These are phyloP conservation scores for Minunthozetes semirufus DNA, from an alignment of 2,888 invertebrate species.

Conservation along the genomic window DNA sequence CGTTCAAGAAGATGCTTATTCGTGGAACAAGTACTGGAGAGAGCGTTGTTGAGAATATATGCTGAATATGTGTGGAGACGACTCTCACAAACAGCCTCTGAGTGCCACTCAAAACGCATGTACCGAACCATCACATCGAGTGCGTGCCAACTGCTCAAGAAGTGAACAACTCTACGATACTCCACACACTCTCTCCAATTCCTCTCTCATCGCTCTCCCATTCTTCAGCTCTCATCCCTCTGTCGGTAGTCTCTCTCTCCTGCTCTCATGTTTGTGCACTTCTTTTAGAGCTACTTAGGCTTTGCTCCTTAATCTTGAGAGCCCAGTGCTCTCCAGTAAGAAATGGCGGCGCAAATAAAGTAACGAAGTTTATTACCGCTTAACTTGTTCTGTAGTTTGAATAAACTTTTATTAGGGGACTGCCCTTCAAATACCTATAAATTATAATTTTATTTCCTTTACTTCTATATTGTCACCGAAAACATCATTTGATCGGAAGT, in stretches of 20 bases:
- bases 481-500: background rate
- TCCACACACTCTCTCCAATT: background rate
- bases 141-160: slow-evolving; percentile 30
- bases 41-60: background rate
- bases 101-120: slow-evolving; percentile 32
- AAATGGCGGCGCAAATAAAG: slow-evolving; percentile 20
- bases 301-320: background rate
- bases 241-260: background rate
- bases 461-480: background rate
- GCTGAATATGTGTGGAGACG: background rate
- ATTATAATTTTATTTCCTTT: background rate
- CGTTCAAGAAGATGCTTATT: slow-evolving; percentile 29
- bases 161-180: slow-evolving; percentile 18
- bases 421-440: slow-evolving; percentile 1
- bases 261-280: background rate
- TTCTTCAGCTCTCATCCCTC: background rate
- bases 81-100: slow-evolving; percentile 12
- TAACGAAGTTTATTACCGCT: slow-evolving; percentile 19
- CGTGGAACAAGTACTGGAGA: slow-evolving; percentile 20
- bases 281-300: slow-evolving; percentile 21
- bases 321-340: background rate
- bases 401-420: background rate
- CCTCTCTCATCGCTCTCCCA: background rate
- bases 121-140: slow-evolving; percentile 19
- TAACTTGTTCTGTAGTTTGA: slow-evolving; percentile 2